Evolutionary conservation across 2,113 vertebrate genomes (phyloP).

Genomic region (Gnathonemus longibarbis): DNA sequence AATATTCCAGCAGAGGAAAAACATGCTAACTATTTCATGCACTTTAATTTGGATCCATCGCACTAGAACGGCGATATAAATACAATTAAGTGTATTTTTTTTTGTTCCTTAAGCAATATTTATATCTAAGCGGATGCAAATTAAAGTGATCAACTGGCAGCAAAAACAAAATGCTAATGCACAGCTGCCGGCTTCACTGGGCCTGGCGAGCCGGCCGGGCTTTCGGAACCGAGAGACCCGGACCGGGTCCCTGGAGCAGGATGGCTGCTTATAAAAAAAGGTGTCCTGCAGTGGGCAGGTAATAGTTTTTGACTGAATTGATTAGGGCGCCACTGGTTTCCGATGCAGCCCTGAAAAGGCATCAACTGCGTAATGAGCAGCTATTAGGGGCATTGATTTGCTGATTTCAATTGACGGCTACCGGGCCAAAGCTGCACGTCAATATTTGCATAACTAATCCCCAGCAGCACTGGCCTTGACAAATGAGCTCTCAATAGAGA

Average conservation of each 20-base stretch:
- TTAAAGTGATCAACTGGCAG: constrained; percentile 15
- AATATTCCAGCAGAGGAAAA: constrained; percentile 9
- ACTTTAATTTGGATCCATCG: constrained; percentile 10
- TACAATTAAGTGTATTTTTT: not conserved
- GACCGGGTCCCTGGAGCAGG: constrained; percentile 36
- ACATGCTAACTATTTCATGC: constrained; percentile 1
- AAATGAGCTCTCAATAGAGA: constrained; percentile 71
- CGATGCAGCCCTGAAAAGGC: constrained; percentile 73
- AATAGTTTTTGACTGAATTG: constrained; percentile 81
- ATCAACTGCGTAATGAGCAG: constrained; percentile 86
- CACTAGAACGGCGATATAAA: constrained; percentile 2
- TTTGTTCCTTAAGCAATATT: constrained; percentile 5
- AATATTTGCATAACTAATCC: constrained; percentile 89
- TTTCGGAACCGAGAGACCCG: not conserved
- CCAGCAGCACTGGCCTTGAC: constrained; percentile 67
- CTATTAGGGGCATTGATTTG: constrained; percentile 93
- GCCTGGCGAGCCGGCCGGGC: not conserved
- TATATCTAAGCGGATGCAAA: constrained; percentile 12
- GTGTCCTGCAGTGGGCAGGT: constrained; percentile 54
- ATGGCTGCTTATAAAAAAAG: constrained; percentile 48
- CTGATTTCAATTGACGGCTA: constrained; percentile 94
- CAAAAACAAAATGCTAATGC: constrained; percentile 10
- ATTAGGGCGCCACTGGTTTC: constrained; percentile 68
- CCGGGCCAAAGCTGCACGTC: constrained; percentile 79
- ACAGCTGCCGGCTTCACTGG: not conserved